These are phyloP conservation scores for Musca vetustissima DNA, from an alignment of 1,140 invertebrate species.

Conservation along the genomic window DNA sequence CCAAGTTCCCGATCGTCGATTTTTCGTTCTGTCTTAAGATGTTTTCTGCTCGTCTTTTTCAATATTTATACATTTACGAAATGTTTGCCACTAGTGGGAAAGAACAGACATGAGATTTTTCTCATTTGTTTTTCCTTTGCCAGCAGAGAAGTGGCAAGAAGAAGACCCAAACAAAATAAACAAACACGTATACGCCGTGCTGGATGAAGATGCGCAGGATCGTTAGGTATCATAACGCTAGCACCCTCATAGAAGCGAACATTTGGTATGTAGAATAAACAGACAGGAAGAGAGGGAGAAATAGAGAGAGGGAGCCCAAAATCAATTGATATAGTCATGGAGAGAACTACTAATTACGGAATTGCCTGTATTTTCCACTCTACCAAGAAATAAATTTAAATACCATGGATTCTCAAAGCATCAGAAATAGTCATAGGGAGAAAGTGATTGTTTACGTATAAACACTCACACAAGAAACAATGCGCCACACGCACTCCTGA, in stretches of 20 bases:
- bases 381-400: too few relatives aligned
- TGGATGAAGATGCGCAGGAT: conserved; percentile 16
- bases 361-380: too few relatives aligned
- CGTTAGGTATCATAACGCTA: conserved; percentile 5
- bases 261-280: neutral
- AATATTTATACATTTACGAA: conserved; percentile 16
- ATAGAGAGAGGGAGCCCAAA: too few relatives aligned
- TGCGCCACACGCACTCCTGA: neutral
- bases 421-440: too few relatives aligned
- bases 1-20: conserved; percentile 5
- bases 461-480: conserved; percentile 1
- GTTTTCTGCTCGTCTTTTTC: conserved; percentile 7
- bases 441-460: neutral
- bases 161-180: conserved; percentile 15
- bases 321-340: too few relatives aligned
- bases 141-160: neutral
- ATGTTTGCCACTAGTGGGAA: neutral
- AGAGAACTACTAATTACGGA: too few relatives aligned
- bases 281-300: too few relatives aligned
- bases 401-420: too few relatives aligned
- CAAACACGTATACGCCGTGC: neutral
- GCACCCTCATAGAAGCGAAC: conserved; percentile 11
- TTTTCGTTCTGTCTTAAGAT: neutral
- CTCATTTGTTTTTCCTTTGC: too few relatives aligned
- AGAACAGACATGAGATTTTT: neutral